Conservation (phyloP, 2,113 vertebrate species). For the Dicrurus megarhynchus region DNA sequence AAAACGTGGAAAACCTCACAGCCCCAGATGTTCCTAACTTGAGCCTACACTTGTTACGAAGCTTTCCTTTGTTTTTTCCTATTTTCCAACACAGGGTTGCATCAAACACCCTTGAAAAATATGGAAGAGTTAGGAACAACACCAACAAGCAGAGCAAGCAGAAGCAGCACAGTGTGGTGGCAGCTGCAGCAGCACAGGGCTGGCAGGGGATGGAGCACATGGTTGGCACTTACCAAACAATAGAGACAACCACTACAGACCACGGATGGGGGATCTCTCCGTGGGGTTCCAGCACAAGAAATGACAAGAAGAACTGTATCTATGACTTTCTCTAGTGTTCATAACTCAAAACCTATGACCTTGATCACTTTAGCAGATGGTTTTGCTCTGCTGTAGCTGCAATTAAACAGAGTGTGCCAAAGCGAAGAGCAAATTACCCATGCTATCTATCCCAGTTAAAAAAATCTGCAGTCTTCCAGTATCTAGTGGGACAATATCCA, state of each 20-base stretch:
- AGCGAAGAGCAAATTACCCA: conserved; percentile 63
- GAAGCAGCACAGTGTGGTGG: neutral
- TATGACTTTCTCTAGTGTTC: conserved; percentile 37
- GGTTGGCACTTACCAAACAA: neutral
- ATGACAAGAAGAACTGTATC: conserved; percentile 39
- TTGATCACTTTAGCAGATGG: conserved; percentile 66
- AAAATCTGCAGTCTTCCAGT: conserved; percentile 35
- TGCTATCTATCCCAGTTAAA: conserved; percentile 54
- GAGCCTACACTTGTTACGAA: neutral
- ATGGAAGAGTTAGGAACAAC: neutral
- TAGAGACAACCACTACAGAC: neutral
- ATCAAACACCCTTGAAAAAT: conserved; percentile 30
- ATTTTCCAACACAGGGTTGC: neutral
- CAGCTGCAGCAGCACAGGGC: neutral
- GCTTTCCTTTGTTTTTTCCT: neutral
- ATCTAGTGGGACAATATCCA: conserved; percentile 60
- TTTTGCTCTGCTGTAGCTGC: conserved; percentile 55
- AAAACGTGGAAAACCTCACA: neutral
- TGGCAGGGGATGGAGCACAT: conserved; percentile 20
- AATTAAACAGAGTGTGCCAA: conserved; percentile 63
- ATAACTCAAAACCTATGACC: conserved; percentile 55
- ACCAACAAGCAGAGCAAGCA: neutral
- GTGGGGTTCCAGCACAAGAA: neutral
- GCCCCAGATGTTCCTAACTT: neutral
- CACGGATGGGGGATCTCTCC: neutral